Evolutionary conservation across 2,113 vertebrate species (phyloP), one percentile per base, ranked within the genome.

Genomic region (Corythoichthys haematopterus): DNA sequence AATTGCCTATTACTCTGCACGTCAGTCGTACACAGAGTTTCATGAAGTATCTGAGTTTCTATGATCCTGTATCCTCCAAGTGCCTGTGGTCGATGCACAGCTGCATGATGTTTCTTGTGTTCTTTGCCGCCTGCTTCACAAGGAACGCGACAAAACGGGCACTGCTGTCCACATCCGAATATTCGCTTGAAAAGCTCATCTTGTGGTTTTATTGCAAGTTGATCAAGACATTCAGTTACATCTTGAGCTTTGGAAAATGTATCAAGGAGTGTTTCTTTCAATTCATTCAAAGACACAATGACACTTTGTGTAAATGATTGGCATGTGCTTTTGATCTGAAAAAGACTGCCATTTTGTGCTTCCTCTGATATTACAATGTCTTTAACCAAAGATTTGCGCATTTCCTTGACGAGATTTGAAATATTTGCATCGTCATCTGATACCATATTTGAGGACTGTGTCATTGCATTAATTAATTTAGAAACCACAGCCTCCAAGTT

Each of bases 91-190:
- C 80, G 77, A 77, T 91, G 90, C 0, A 85, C 16, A 33, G 74
- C 8, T 48, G 81, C 75, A 45, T 70, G 50, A 68, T 90, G 89
- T 6, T 75, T 0, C 14, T 47, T 35, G 64, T 92, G 88, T 0
- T 60, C 38, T 2, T 65, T 66, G 36, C 79, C 87, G 65, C 83
- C 87, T 5, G 89, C 87, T 43, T 91, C 91, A 86, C 91, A 92
- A 2, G 91, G 89, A 38, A 79, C 81, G 55, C 81, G 69, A 56
- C 90, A 92, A 79, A 92, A 92, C 12, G 89, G 91, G 61, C 90
- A 91, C 53, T 80, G 80, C 3, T 87, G 38, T 52, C 89, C 88
- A 80, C 91, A 92, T 15, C 89, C 90, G 65, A 87, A 77, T 20
- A 91, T 28, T 28, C 20, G 20, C 20, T 28, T 28, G 20, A 28